Conservation (phyloP, 2,888 invertebrate genomes). For the Ophioninae sp. region DNA sequence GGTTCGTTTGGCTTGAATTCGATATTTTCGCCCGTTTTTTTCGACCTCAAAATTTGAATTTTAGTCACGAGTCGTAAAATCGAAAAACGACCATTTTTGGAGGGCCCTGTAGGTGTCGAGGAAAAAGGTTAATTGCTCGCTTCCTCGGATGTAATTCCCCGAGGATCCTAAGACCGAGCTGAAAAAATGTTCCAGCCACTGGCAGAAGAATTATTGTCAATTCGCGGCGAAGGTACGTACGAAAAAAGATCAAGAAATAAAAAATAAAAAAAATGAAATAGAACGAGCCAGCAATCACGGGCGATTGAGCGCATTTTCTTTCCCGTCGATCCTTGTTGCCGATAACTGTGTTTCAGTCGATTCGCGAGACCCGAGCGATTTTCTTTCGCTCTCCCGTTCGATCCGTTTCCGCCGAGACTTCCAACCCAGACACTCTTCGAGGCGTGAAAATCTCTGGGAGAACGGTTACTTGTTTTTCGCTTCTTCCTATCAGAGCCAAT, state of each 20-base stretch:
- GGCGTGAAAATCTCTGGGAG: conserved; percentile 15
- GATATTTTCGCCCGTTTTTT: neutral
- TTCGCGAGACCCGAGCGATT: conserved; percentile 7
- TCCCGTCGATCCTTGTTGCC: neutral
- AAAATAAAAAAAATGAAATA: neutral
- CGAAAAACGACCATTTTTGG: neutral
- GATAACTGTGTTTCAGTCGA: neutral
- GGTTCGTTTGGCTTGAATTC: neutral
- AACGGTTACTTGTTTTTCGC: conserved; percentile 28
- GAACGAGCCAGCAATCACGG: conserved; percentile 3
- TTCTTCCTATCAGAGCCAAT: neutral
- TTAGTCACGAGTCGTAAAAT: neutral
- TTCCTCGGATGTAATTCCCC: conserved; percentile 20
- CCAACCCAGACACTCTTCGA: conserved; percentile 17
- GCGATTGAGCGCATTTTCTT: conserved; percentile 7
- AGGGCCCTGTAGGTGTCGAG: conserved; percentile 5
- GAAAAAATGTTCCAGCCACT: conserved; percentile 15
- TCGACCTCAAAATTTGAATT: neutral
- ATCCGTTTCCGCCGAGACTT: conserved; percentile 7
- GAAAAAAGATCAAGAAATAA: neutral
- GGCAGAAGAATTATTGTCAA: conserved; percentile 19
- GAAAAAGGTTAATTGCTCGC: conserved; percentile 55
- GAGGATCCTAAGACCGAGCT: conserved; percentile 1
- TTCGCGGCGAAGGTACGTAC: neutral
- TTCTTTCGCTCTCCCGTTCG: conserved; percentile 1